Conservation (phyloP, 2,797 vertebrate genomes). For the Allobates femoralis region DNA sequence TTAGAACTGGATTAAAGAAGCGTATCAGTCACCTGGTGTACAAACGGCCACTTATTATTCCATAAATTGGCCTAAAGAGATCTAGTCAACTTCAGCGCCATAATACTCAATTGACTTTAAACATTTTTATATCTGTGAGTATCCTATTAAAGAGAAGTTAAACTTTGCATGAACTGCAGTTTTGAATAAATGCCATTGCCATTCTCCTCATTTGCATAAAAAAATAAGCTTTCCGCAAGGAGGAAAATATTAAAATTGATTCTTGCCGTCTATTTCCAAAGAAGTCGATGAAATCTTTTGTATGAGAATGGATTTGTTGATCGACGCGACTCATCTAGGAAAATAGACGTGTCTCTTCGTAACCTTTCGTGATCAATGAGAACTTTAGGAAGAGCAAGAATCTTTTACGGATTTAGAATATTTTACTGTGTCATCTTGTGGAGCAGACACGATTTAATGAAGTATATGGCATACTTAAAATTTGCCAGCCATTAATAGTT, state of each 20-base stretch:
- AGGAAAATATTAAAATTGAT: slow-evolving; percentile 67
- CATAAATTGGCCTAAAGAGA: slow-evolving; percentile 35
- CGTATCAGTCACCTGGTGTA: not conserved
- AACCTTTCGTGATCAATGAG: slow-evolving; percentile 73
- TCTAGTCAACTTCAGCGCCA: slow-evolving; percentile 47
- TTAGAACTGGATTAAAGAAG: not conserved
- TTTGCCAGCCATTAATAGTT: slow-evolving; percentile 80
- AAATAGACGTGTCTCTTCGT: slow-evolving; percentile 66
- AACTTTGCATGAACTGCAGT: slow-evolving; percentile 40
- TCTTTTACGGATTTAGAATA: slow-evolving; percentile 70
- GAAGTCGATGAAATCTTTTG: slow-evolving; percentile 68
- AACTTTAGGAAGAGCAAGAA: slow-evolving; percentile 72
- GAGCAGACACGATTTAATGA: slow-evolving; percentile 78
- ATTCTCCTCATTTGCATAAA: slow-evolving; percentile 64
- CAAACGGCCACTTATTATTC: slow-evolving; percentile 15
- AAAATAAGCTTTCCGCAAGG: slow-evolving; percentile 38
- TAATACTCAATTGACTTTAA: slow-evolving; percentile 53
- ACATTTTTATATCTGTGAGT: slow-evolving; percentile 56
- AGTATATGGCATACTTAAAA: slow-evolving; percentile 79
- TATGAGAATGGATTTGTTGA: slow-evolving; percentile 71
- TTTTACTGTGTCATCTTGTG: slow-evolving; percentile 76
- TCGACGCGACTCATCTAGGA: slow-evolving; percentile 65
- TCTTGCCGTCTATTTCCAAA: slow-evolving; percentile 69
- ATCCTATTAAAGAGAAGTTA: slow-evolving; percentile 65
- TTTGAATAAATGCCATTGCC: slow-evolving; percentile 47